Evolutionary conservation across 2,888 invertebrate genomes (phyloP), one percentile per base, ranked within the genome.

Genomic region (Drosophila paranaensis): DNA sequence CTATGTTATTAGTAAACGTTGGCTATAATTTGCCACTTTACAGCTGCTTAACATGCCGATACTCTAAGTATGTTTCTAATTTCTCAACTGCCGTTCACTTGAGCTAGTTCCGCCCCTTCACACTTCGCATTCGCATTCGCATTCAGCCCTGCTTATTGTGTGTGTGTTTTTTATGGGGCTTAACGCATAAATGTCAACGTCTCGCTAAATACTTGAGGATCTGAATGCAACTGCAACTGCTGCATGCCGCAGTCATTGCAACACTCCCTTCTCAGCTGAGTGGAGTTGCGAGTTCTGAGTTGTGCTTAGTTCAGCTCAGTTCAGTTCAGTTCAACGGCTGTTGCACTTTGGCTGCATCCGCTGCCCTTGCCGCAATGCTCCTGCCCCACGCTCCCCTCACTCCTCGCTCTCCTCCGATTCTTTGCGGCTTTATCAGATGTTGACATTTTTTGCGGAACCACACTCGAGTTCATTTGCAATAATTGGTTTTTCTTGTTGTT

Each of bases 401-500:
- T 20, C 20, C 20, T 30, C 55, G 46, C 13, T 1, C 40, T 33
- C 33, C 33, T 16, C n/a, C 33, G 33, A 62, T 77, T 71, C 72
- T 71, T 58, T 68, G 82, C 85, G 85, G 85, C 88, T 82, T 79
- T 79, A 58, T 58, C 58, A 58, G 58, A 58, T 58, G 58, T 58
- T 58, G 58, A 58, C 58, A 58, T 60, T 77, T 53, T 79, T 90
- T 85, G 90, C 91, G 91, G 91, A 91, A 91, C 89, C 87, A 91
- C 91, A 91, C 85, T 90, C 89, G 90, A 91, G 87, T 91, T 91
- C 90, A 91, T 91, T 91, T 91, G 86, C 88, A 88, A 89, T 86
- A 91, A 91, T 91, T 91, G 92, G 86, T 91, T 91, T 91, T 90
- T 89, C 90, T 91, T 91, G 91, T 90, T 91, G 91, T 90, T 74